Conservation (phyloP, 92 coral and sea anemone genomes). For the Anthopleura xanthogrammica region DNA sequence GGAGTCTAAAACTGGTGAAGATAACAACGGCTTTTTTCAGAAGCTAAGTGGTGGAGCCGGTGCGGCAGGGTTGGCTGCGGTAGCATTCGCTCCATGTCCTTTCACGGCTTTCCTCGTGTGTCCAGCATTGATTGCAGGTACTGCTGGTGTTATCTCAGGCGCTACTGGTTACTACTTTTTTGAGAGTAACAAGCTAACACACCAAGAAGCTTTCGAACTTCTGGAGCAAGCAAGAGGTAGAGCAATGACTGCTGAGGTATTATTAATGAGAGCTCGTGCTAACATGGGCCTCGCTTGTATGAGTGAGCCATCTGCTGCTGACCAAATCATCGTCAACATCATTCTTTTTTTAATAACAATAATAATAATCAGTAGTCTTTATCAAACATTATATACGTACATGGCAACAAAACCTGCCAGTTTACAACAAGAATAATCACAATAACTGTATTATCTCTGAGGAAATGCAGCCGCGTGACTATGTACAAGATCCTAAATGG, state of each 20-base stretch:
- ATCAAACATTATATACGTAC: no score
- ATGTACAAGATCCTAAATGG: no score
- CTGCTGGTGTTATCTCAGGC: background rate
- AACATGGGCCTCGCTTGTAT: background rate
- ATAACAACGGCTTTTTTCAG: background rate
- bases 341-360: no score
- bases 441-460: no score
- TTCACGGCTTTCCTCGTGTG: background rate
- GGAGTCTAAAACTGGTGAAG: background rate
- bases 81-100: background rate
- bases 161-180: background rate
- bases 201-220: background rate
- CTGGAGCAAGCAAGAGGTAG: background rate
- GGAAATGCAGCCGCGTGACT: no score
- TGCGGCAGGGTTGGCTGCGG: background rate
- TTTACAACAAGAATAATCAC: no score
- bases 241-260: background rate
- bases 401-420: no score
- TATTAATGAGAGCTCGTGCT: background rate
- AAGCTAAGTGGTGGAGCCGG: background rate
- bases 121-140: slow-evolving; percentile 7
- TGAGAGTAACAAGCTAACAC: background rate
- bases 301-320: no score
- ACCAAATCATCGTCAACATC: no score
- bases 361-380: no score